A percentile compares a stretch with the other conserved stretches of the same genome.
Evolutionary conservation across 2,113 vertebrate genomes (phyloP).

Genomic region (Zosterops japonicus): DNA sequence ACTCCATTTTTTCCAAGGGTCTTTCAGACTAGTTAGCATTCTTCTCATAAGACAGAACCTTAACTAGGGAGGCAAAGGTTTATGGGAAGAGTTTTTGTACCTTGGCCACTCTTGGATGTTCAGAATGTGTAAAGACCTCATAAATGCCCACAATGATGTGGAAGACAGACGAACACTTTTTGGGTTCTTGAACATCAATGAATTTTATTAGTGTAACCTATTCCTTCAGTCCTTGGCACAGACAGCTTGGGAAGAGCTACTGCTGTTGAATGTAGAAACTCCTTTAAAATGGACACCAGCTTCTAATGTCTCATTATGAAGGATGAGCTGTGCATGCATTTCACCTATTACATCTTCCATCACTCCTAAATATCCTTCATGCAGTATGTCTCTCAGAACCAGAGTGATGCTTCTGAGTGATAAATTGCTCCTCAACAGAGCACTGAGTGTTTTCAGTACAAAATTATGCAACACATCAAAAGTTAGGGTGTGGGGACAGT

Average conservation of each 20-base stretch:
- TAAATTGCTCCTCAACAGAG: background rate
- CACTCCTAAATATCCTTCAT: background rate
- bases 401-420: background rate
- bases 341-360: background rate
- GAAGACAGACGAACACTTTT: background rate
- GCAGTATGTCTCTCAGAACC: background rate
- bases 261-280: background rate
- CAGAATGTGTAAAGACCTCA: background rate
- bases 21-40: background rate
- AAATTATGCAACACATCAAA: background rate
- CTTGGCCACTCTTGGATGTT: background rate
- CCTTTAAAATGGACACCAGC: background rate
- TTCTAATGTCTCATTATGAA: background rate
- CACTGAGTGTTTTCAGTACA: background rate
- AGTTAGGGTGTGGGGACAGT: background rate
- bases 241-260: background rate
- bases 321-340: background rate
- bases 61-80: background rate
- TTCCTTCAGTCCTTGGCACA: background rate
- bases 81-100: background rate
- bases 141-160: background rate
- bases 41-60: background rate
- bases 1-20: background rate
- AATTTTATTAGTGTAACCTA: background rate
- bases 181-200: background rate